Evolutionary conservation across 2,888 invertebrate genomes (phyloP).

Genomic region (Uloborus plumipes): DNA sequence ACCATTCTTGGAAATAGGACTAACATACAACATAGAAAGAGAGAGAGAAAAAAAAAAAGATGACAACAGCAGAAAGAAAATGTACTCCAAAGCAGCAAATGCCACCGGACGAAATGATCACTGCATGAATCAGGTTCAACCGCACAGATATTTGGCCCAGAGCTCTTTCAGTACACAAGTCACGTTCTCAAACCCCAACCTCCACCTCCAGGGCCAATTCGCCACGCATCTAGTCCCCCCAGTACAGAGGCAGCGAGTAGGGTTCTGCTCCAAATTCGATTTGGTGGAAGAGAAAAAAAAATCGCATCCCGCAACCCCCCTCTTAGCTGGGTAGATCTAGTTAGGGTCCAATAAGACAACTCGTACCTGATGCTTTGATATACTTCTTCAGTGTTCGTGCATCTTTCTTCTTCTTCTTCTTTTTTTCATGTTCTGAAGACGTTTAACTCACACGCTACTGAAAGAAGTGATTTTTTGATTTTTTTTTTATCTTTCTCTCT

Average conservation of each 20-base stretch:
- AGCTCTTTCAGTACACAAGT: slow-evolving; percentile 32
- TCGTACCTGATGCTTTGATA: slow-evolving; percentile 34
- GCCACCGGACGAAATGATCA: slow-evolving; percentile 34
- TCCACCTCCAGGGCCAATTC: slow-evolving; percentile 33
- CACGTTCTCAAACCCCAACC: slow-evolving; percentile 21
- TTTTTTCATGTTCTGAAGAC: too few species aligned
- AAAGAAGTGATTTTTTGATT: too few species aligned
- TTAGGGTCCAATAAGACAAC: slow-evolving; percentile 55
- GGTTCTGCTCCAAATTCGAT: slow-evolving; percentile 48
- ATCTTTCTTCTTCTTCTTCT: neutral
- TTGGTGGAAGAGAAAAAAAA: slow-evolving; percentile 21
- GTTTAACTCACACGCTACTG: too few species aligned
- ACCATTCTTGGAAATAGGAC: too few species aligned
- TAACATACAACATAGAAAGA: neutral
- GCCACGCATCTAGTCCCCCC: slow-evolving; percentile 37
- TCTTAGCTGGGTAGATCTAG: slow-evolving; percentile 40
- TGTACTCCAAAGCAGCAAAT: neutral
- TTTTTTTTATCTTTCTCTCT: slow-evolving; percentile 14
- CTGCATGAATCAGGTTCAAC: slow-evolving; percentile 37
- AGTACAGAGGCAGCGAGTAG: slow-evolving; percentile 25
- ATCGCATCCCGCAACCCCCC: slow-evolving; percentile 7
- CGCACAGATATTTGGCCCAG: slow-evolving; percentile 39
- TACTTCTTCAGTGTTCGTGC: slow-evolving; percentile 21
- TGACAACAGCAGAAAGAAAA: neutral
- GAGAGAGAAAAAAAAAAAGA: neutral